Evolutionary conservation across 2,113 vertebrate species (phyloP).

Genomic region (Mustelus asterias): DNA sequence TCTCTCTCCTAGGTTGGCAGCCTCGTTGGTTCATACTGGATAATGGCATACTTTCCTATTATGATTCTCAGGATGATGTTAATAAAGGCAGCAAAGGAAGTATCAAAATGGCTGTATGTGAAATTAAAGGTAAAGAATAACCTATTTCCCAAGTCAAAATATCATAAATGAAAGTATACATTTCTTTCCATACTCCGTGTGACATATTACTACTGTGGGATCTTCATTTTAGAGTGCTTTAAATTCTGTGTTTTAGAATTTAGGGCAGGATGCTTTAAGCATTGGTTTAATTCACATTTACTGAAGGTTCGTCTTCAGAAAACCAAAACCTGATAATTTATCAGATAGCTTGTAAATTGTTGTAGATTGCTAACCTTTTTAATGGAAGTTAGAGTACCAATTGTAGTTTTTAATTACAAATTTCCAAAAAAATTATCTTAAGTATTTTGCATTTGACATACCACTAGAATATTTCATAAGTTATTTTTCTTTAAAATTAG

Average conservation of each 20-base stretch:
- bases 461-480: background rate
- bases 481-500: constrained; percentile 44
- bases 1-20: constrained; percentile 64
- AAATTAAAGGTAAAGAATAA: constrained; percentile 68
- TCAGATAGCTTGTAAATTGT: background rate
- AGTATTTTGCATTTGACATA: background rate
- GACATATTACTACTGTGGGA: background rate
- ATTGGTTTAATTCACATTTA: background rate
- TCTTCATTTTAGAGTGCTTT: background rate
- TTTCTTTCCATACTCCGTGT: background rate
- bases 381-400: background rate
- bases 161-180: background rate
- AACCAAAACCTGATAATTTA: background rate
- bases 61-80: constrained; percentile 77
- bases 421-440: background rate
- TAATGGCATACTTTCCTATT: constrained; percentile 75
- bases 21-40: constrained; percentile 78
- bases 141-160: background rate
- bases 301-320: background rate
- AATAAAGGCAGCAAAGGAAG: constrained; percentile 79
- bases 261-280: too few species aligned
- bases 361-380: background rate
- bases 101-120: constrained; percentile 79
- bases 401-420: background rate
- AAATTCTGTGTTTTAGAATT: background rate